Percentiles rank a stretch among this genome's conserved stretches.
Evolutionary conservation across 2,113 vertebrate species (phyloP).

Genomic region (Choloepus hoffmanni): DNA sequence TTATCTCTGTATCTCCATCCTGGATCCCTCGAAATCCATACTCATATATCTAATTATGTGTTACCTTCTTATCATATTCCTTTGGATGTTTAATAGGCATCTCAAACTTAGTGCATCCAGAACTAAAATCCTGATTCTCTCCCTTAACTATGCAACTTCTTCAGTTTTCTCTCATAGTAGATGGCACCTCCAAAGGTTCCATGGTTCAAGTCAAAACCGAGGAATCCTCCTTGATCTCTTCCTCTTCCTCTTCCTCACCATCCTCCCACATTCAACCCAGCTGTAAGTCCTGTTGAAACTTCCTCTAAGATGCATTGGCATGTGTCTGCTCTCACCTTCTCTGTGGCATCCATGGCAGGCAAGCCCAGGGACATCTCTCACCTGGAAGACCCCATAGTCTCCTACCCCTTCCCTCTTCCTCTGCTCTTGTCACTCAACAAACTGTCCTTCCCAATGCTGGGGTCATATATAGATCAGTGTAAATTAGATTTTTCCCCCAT

Average conservation of each 20-base stretch:
- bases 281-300: not conserved
- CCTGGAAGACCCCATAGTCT: not conserved
- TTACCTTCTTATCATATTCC: not conserved
- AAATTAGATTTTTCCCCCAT: not conserved
- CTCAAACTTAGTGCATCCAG: constrained; percentile 3
- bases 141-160: not conserved
- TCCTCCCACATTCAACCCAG: not conserved
- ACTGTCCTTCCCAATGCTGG: not conserved
- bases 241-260: not conserved
- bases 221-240: not conserved
- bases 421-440: not conserved
- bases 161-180: not conserved
- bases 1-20: not conserved
- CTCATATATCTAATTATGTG: not conserved
- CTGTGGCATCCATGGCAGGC: not conserved
- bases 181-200: not conserved
- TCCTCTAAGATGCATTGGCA: not conserved
- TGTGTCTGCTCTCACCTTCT: not conserved
- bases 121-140: not conserved
- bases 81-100: not conserved
- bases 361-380: not conserved
- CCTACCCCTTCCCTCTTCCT: not conserved
- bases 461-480: not conserved
- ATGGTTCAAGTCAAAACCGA: not conserved
- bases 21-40: not conserved